Percentiles rank a stretch among this genome's conserved stretches.
Conservation (phyloP, 2,113 vertebrate species). For the Sturnus vulgaris region DNA sequence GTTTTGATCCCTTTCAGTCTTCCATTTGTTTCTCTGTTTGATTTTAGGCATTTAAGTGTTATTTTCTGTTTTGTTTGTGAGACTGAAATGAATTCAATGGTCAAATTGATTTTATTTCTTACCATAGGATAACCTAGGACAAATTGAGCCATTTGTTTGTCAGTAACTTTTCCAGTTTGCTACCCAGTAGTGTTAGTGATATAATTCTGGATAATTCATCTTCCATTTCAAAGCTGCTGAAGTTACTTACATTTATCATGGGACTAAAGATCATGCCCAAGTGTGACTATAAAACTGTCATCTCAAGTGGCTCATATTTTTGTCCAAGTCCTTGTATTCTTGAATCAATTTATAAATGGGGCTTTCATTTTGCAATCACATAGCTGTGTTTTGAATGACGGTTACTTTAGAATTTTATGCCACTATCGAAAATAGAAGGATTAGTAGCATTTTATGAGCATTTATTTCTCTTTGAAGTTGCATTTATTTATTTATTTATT, state of each 20-base stretch:
- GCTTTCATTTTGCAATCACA: background rate
- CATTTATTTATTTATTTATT: background rate
- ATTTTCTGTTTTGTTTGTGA: background rate
- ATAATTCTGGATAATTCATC: background rate
- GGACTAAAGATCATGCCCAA: background rate
- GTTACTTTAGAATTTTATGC: background rate
- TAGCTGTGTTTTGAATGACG: fast-evolving
- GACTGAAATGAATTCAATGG: background rate
- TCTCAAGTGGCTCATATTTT: background rate
- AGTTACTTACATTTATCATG: background rate
- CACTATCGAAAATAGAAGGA: background rate
- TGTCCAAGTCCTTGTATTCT: background rate
- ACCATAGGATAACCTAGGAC: background rate
- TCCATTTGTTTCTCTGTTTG: background rate
- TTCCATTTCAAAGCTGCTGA: background rate
- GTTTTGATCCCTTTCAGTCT: background rate
- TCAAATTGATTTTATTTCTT: background rate
- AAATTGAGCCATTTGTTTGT: background rate
- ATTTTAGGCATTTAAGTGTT: background rate
- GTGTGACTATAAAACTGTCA: background rate
- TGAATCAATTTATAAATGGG: background rate
- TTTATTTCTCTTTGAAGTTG: background rate
- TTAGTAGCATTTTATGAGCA: background rate
- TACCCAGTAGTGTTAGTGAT: background rate
- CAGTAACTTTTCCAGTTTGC: background rate